These are phyloP conservation scores for Threskiornis aethiopicus DNA, from an alignment of 2,797 vertebrate genomes.

Conservation along the genomic window DNA sequence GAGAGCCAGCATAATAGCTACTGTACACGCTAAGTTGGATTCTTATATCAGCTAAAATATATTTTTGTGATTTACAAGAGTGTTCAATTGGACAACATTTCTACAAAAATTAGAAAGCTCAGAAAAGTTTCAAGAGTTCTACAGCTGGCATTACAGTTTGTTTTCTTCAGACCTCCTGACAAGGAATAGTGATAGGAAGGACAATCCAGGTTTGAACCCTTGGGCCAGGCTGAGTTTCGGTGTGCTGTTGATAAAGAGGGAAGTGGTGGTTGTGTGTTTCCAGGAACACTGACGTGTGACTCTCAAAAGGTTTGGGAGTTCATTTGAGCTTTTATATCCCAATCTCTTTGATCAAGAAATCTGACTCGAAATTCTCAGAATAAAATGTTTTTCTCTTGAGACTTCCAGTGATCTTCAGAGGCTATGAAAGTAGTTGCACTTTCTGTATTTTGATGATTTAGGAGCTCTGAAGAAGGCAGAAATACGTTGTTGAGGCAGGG, in stretches of 20 bases:
- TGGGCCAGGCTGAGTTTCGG: neutral
- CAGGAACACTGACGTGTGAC: neutral
- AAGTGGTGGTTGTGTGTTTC: neutral
- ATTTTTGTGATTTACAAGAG: neutral
- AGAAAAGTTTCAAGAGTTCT: neutral
- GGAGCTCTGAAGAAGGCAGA: neutral
- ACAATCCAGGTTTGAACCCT: neutral
- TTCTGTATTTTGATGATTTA: neutral
- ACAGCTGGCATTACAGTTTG: neutral
- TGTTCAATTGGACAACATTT: neutral
- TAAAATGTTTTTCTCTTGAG: neutral
- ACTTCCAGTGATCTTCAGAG: neutral
- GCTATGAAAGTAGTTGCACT: neutral
- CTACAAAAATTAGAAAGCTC: neutral
- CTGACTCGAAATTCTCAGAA: neutral
- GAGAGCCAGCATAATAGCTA: neutral
- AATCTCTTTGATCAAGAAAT: neutral
- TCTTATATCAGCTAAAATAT: neutral
- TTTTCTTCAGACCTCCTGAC: neutral
- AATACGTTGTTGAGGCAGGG: accelerated
- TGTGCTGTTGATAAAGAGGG: neutral
- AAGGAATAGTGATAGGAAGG: neutral
- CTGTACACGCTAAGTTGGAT: neutral
- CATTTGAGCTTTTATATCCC: neutral
- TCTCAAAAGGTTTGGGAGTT: neutral